Base-by-base conservation (phyloP, 2,113 vertebrate genomes). In the Hippoglossus stenolepis region DNA sequence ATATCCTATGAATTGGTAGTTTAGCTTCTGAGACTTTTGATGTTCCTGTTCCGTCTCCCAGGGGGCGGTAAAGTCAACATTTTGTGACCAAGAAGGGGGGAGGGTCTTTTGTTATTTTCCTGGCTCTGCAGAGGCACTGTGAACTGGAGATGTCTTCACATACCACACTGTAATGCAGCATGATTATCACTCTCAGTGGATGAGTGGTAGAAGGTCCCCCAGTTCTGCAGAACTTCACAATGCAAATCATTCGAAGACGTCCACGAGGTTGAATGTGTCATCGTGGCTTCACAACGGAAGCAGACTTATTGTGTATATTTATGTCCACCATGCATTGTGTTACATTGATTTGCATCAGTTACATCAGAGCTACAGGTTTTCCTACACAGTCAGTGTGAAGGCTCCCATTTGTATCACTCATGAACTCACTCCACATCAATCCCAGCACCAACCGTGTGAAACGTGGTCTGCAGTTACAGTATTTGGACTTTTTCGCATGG, bases 361-460 rank as follows among this genome's bases (percentile, higher is more conserved):
- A 31, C 51, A 59, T 65, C 38, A 43, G 47, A 26, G 8, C 15
- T 17, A 26, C 38, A 61, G 54, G 57, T 15, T 49, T 83, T 74
- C 23, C 24, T n/a, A 15, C 2, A n/a, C 0, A 3, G 28, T 5
- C 3, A 26, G 40, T 70, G 72, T 3, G 61, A 78, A 68, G 61
- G 21, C 40, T 45, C 3, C 10, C 51, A 80, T 88, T 83, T 69
- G 23, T 77, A 54, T 80, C 18, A 78, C 59, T 79, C 57, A 51
- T 40, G 14, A 7, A 70, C 28, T 23, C n/a, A 31, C 20, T 70
- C 79, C 7, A 66, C 72, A 62, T 76, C 71, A 70, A 0, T 75
- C 51, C 18, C 6, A 24, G 21, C 6, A 7, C 1, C 21, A 53
- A 6, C 8, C 24, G 54, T 54, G 76, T 84, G 57, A 85, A 70